phyloP scores from a whole-genome alignment of 2,888 invertebrate genomes.

The Hypselothyrea guttata region DNA sequence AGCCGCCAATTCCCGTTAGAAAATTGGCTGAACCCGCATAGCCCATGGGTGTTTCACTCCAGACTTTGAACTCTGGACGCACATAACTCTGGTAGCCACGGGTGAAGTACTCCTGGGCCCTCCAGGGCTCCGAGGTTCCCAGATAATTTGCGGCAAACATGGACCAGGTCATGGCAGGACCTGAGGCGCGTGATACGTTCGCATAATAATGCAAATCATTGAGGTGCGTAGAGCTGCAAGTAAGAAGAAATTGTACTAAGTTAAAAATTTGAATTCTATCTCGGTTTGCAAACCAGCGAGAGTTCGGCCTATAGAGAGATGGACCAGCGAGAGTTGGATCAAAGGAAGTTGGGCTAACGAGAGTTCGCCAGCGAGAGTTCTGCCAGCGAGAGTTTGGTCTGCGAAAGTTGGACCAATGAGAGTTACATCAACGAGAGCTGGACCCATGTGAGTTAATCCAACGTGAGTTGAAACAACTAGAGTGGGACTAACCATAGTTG shows the following conservation, averaged over 20 bases:
- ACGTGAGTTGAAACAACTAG: too few species aligned
- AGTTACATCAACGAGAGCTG: too few species aligned
- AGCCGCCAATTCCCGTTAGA: constrained; percentile 85
- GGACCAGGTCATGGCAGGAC: constrained; percentile 87
- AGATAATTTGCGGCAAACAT: constrained; percentile 85
- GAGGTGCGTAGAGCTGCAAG: constrained; percentile 75
- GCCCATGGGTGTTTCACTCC: constrained; percentile 84
- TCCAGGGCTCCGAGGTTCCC: constrained; percentile 80
- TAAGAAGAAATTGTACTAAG: neutral
- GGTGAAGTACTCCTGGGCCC: constrained; percentile 83
- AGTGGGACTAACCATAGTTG: too few species aligned
- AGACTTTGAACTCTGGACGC: constrained; percentile 85
- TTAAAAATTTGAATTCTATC: too few species aligned
- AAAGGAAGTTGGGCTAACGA: too few species aligned
- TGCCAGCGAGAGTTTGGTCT: too few species aligned
- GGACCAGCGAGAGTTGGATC: too few species aligned
- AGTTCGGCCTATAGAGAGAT: too few species aligned
- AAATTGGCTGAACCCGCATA: constrained; percentile 85
- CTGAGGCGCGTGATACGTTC: constrained; percentile 83
- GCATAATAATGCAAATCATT: constrained; percentile 85
- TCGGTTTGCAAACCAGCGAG: too few species aligned
- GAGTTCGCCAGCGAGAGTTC: too few species aligned
- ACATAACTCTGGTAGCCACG: constrained; percentile 84
- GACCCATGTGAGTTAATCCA: too few species aligned
- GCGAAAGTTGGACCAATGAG: too few species aligned